Conservation (phyloP, 2,888 invertebrate genomes). For the Merodon equestris region DNA sequence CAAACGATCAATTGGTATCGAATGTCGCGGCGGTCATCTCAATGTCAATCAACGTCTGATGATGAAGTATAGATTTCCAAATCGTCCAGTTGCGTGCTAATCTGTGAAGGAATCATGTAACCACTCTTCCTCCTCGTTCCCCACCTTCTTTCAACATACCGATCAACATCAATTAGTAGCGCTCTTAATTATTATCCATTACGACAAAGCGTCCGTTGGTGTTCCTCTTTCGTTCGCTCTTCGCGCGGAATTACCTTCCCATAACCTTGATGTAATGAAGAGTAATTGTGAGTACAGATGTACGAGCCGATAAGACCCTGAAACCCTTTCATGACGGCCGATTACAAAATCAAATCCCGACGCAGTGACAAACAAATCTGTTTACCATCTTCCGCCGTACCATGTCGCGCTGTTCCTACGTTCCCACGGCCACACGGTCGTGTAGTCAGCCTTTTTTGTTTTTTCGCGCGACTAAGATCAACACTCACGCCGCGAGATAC, state of each 20-base stretch:
- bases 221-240: no score
- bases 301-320: conserved; percentile 11
- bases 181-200: conserved; percentile 65
- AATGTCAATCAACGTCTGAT: not conserved
- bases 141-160: conserved; percentile 11
- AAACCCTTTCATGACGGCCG: conserved; percentile 10
- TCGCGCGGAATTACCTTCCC: conserved; percentile 51
- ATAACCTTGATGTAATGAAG: conserved; percentile 62
- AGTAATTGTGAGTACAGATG: conserved; percentile 33
- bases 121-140: not conserved
- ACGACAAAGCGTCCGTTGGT: conserved; percentile 38
- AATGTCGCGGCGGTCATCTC: not conserved
- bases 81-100: conserved; percentile 56
- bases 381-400: conserved; percentile 16
- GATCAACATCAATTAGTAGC: conserved; percentile 56
- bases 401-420: conserved; percentile 47
- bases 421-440: not conserved
- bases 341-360: conserved; percentile 58
- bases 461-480: conserved; percentile 6
- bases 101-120: conserved; percentile 47
- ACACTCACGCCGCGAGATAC: conserved; percentile 32
- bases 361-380: conserved; percentile 57
- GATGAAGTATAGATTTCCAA: conserved; percentile 17
- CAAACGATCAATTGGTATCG: no score
- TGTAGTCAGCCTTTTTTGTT: conserved; percentile 29